Conservation (phyloP, 2,888 invertebrate genomes). For the Caenorhabditis drosophilae region DNA sequence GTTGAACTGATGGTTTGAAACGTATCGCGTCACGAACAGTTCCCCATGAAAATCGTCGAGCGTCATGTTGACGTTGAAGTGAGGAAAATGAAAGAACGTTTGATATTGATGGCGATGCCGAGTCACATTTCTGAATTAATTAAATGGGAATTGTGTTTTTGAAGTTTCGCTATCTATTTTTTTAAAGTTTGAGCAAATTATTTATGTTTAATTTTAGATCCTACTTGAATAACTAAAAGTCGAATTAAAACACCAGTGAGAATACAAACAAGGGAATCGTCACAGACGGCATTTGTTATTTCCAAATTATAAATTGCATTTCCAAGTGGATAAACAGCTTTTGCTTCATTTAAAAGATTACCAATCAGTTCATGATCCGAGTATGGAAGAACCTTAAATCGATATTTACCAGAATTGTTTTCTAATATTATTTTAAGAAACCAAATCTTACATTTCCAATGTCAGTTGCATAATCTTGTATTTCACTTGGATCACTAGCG, state of each 20-base stretch:
- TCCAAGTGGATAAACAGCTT: constrained; percentile 29
- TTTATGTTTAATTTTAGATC: too few species aligned
- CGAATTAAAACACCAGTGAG: constrained; percentile 43
- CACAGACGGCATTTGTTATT: constrained; percentile 32
- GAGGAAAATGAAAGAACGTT: constrained; percentile 42
- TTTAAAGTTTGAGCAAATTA: too few species aligned
- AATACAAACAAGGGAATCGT: constrained; percentile 41
- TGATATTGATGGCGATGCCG: constrained; percentile 36
- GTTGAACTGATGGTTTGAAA: constrained; percentile 36
- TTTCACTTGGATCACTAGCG: constrained; percentile 36
- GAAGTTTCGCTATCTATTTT: neutral
- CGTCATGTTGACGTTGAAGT: constrained; percentile 42
- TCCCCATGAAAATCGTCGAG: constrained; percentile 50
- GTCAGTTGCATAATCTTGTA: constrained; percentile 38
- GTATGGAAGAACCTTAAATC: constrained; percentile 41
- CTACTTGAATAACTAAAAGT: constrained; percentile 40
- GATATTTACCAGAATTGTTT: too few species aligned
- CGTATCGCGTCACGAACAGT: constrained; percentile 49
- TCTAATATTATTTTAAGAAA: too few species aligned
- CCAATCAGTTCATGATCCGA: constrained; percentile 46
- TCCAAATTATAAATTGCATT: constrained; percentile 43
- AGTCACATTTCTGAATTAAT: constrained; percentile 44
- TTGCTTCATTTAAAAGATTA: constrained; percentile 39
- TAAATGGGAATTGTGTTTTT: too few species aligned
- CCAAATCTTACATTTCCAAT: constrained; percentile 31